Evolutionary conservation across 2,113 vertebrate species (phyloP).

Genomic region (Muntiacus muntjak): DNA sequence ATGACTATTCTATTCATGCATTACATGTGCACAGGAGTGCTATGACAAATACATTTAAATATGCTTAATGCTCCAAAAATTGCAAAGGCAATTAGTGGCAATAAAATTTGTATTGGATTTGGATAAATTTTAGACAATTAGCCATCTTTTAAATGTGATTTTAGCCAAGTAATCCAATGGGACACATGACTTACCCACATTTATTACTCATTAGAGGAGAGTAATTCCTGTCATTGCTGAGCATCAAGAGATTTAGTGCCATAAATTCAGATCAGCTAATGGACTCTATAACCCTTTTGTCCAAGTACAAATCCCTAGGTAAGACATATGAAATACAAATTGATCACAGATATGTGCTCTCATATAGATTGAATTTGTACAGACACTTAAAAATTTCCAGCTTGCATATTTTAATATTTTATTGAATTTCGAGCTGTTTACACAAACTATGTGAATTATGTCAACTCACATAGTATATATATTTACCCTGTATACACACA

Average conservation of each 20-base stretch:
- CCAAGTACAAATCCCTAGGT: constrained; percentile 77
- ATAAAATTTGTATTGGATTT: constrained; percentile 89
- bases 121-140: constrained; percentile 88
- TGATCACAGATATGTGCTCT: constrained; percentile 57
- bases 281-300: constrained; percentile 79
- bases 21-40: constrained; percentile 54
- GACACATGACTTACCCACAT: constrained; percentile 85
- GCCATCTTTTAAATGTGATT: constrained; percentile 84
- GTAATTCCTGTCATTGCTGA: constrained; percentile 87
- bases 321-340: constrained; percentile 80
- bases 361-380: not conserved
- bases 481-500: not conserved
- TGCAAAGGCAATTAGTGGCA: constrained; percentile 82
- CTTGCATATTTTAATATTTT: not conserved
- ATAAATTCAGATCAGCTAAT: constrained; percentile 86
- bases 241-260: constrained; percentile 86
- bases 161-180: constrained; percentile 84
- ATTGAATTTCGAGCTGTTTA: not conserved
- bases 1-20: constrained; percentile 38
- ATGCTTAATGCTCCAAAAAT: constrained; percentile 78
- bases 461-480: not conserved
- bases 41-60: constrained; percentile 80
- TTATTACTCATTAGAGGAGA: constrained; percentile 88
- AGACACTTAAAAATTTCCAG: not conserved
- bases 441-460: not conserved